phyloP scores from a whole-genome alignment of 2,888 invertebrate genomes.

The Acleris emargana region DNA sequence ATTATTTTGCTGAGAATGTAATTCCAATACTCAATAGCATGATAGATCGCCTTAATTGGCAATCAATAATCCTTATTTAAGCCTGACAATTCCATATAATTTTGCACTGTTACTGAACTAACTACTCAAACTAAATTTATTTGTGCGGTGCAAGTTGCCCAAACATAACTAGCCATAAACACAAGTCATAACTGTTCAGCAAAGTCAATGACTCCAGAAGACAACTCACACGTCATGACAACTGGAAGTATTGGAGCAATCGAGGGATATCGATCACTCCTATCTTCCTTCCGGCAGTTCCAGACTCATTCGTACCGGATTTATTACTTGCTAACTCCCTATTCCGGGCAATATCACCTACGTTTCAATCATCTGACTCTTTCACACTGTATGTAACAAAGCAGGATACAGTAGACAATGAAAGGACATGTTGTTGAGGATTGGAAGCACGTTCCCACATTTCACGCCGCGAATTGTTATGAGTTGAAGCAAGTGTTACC shows the following conservation, averaged over 20 bases:
- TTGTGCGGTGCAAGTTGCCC: no score
- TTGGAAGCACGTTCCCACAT: background rate
- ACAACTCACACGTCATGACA: constrained; percentile 16
- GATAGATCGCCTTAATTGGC: no score
- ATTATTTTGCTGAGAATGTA: no score
- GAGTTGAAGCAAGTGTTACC: constrained; percentile 26
- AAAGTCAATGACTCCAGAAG: constrained; percentile 18
- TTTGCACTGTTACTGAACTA: no score
- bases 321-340: constrained; percentile 33
- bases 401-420: background rate
- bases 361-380: constrained; percentile 2
- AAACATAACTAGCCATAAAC: no score
- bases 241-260: constrained; percentile 25
- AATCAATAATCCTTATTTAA: no score
- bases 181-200: background rate
- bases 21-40: no score
- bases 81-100: no score
- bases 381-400: background rate
- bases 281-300: constrained; percentile 33
- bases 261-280: constrained; percentile 30
- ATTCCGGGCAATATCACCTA: constrained; percentile 6
- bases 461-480: constrained; percentile 16
- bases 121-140: no score
- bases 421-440: background rate
- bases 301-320: constrained; percentile 20